phyloP scores from a whole-genome alignment of 1,140 invertebrate species.

The Leptinotarsa undecemlineata region DNA sequence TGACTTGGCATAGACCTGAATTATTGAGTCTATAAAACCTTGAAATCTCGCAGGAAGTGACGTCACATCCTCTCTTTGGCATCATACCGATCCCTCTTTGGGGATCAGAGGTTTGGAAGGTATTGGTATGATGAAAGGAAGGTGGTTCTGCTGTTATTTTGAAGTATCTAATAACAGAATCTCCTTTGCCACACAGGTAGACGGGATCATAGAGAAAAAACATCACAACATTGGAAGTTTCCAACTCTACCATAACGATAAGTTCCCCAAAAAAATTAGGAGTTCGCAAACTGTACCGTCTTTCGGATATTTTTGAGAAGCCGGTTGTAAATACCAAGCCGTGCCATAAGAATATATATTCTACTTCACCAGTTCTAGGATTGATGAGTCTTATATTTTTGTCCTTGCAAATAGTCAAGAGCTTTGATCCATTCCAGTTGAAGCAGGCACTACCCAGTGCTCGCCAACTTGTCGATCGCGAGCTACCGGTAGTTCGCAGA shows the following conservation, averaged over 20 bases:
- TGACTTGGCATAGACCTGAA: slow-evolving; percentile 91
- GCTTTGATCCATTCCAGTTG: slow-evolving; percentile 94
- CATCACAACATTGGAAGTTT: slow-evolving; percentile 97
- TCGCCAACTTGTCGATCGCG: too few relatives aligned
- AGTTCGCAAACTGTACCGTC: slow-evolving; percentile 91
- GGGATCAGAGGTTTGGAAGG: slow-evolving; percentile 93
- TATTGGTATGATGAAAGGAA: slow-evolving; percentile 98
- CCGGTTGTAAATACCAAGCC: slow-evolving; percentile 95
- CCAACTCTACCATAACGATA: slow-evolving; percentile 93
- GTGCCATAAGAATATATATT: slow-evolving; percentile 85
- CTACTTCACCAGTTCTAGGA: slow-evolving; percentile 84
- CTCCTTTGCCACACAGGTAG: slow-evolving; percentile 94
- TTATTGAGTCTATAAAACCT: slow-evolving; percentile 97
- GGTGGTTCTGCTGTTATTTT: slow-evolving; percentile 95
- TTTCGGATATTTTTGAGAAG: slow-evolving; percentile 94
- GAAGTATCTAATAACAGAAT: slow-evolving; percentile 75
- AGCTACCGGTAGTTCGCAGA: too few relatives aligned
- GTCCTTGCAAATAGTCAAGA: slow-evolving; percentile 97
- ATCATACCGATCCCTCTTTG: slow-evolving; percentile 98
- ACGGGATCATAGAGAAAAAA: slow-evolving; percentile 97
- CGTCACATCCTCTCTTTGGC: slow-evolving; percentile 97
- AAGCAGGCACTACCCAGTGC: slow-evolving; percentile 96
- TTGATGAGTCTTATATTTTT: slow-evolving; percentile 97
- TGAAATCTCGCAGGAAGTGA: slow-evolving; percentile 87
- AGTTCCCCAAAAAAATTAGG: slow-evolving; percentile 88